These are phyloP conservation scores for Sphaeramia orbicularis DNA, from an alignment of 2,797 vertebrate species.

Conservation along the genomic window DNA sequence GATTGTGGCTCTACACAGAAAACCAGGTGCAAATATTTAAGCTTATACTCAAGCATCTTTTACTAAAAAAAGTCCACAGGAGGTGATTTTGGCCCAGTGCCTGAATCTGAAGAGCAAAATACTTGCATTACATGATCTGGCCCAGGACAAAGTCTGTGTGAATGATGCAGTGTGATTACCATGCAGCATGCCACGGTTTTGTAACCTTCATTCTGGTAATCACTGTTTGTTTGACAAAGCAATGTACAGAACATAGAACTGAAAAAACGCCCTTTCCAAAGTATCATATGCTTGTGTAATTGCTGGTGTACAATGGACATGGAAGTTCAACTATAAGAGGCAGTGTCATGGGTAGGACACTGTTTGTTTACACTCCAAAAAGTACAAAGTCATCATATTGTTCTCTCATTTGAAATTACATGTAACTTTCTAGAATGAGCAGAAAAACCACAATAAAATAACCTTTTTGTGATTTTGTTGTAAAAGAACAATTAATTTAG, in stretches of 20 bases:
- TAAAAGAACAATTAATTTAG: slow-evolving; percentile 1
- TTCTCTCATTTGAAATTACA: background rate
- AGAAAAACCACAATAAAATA: background rate
- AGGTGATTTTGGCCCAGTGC: slow-evolving; percentile 16
- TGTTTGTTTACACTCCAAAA: background rate
- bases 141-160: background rate
- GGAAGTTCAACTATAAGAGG: slow-evolving; percentile 3
- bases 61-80: slow-evolving; percentile 24
- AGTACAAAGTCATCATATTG: background rate
- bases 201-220: background rate
- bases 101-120: slow-evolving; percentile 29
- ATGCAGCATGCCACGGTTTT: background rate
- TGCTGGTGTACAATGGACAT: background rate
- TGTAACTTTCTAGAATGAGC: background rate
- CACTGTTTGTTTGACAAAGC: slow-evolving; percentile 14
- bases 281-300: no score
- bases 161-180: slow-evolving; percentile 22
- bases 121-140: slow-evolving; percentile 21
- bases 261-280: no score
- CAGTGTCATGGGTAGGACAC: background rate
- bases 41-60: slow-evolving; percentile 21
- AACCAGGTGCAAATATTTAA: slow-evolving; percentile 65
- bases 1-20: slow-evolving; percentile 25
- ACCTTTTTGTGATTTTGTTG: background rate
- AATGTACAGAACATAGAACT: no score